A percentile compares a stretch with the other conserved stretches of the same genome.
Evolutionary conservation across 2,888 invertebrate genomes (phyloP).

Genomic region (Panzeria rudis): DNA sequence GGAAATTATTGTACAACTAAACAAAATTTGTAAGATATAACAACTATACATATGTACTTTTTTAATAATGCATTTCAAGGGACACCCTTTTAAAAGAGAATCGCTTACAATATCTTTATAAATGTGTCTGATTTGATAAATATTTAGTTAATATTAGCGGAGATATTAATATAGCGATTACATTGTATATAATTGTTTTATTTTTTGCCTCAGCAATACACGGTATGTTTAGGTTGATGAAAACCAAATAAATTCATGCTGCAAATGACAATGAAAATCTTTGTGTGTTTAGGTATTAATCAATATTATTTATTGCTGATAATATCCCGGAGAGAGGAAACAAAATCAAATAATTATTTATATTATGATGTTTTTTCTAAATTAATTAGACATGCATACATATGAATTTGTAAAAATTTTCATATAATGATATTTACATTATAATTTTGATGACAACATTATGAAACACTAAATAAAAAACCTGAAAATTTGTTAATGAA

Average conservation of each 20-base stretch:
- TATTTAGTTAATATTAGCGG: conserved; percentile 6
- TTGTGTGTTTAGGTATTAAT: not conserved
- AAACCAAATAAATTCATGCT: conserved; percentile 52
- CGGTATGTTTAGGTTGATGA: conserved; percentile 23
- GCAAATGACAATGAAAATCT: conserved; percentile 36
- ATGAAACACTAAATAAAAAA: too few species aligned
- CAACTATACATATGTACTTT: not conserved
- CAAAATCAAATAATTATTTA: not conserved
- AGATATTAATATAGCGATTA: conserved; percentile 20
- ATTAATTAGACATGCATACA: not conserved
- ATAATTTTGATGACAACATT: not conserved
- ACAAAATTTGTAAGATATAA: too few species aligned
- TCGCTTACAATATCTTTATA: not conserved
- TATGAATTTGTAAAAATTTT: too few species aligned
- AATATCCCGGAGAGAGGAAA: not conserved
- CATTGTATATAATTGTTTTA: not conserved
- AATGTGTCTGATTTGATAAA: conserved; percentile 6
- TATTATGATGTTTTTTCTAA: not conserved
- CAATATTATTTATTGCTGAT: conserved; percentile 1
- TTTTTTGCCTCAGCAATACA: not conserved
- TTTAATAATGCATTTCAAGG: not conserved
- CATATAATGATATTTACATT: too few species aligned
- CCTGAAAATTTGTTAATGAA: too few species aligned
- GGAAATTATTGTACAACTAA: too few species aligned
- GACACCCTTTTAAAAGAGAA: not conserved